Base-by-base conservation (phyloP, 2,888 invertebrate species). In the Masnerella sp. region DNA sequence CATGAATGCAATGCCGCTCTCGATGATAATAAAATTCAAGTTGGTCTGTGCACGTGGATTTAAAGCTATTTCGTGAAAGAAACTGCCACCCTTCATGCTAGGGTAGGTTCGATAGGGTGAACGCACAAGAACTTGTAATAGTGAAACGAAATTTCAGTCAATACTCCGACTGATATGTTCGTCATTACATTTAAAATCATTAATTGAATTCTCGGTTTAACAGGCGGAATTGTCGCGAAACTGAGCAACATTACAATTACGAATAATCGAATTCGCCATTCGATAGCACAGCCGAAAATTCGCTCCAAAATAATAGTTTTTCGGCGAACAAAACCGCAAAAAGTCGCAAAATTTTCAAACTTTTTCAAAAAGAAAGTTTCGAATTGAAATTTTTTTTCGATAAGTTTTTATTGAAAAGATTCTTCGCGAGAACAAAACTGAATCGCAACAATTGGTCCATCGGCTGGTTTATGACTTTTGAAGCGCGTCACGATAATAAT, bases 21-120 rank as follows among this genome's bases (percentile, higher is more conserved):
- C 9, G 15, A 12, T 18, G 32, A 43, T 52, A 43, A 43, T 43
- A 52, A 45, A 45, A 45, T 36, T 30, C 1, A 30, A 40, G 5
- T 45, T 30, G 40, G n/a, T 11, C n/a, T 14, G 32, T 49, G 25
- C 17, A 12, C 18, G 61, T 40, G 11, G 32, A 38, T 61, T 69
- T 61, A 61, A 61, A 54, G 61, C 40, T 54, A 69, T 61, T 59
- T 65, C 71, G 65, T 47, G 49, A 67, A 65, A 61, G 72, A 61
- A 67, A 42, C 54, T 43, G 47, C 67, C 61, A 67, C 67, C 61
- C 72, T 43, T 49, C 47, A 9, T 11, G 54, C 17, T 42, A 58
- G 59, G 65, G 65, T 45, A 45, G n/a, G 14, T 32, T 52, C 30
- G 52, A 58, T 58, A 38, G 64, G 56, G 58, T 58, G 71, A 61